Evolutionary conservation across 92 coral and sea anemone genomes (phyloP).

Genomic region (Isaurus tuberculatus): DNA sequence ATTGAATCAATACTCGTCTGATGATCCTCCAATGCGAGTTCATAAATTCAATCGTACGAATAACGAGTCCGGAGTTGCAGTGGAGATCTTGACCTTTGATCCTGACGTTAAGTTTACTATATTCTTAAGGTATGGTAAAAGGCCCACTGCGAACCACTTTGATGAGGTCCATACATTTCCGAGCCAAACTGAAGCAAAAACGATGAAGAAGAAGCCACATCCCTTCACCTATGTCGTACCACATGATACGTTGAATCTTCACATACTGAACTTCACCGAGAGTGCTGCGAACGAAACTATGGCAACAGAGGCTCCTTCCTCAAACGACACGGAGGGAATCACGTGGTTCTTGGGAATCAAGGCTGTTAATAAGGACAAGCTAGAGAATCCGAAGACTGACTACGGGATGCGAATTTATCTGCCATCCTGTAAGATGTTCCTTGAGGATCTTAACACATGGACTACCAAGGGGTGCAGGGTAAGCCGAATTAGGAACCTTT

Average conservation of each 20-base stretch:
- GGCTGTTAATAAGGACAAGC: constrained; percentile 70
- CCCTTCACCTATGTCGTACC: constrained; percentile 85
- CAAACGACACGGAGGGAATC: constrained; percentile 57
- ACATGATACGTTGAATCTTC: constrained; percentile 64
- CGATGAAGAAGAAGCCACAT: constrained; percentile 84
- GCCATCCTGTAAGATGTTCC: constrained; percentile 91
- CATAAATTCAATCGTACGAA: constrained; percentile 93
- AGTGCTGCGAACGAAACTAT: constrained; percentile 56
- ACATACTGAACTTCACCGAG: constrained; percentile 49
- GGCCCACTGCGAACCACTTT: constrained; percentile 80
- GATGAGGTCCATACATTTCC: constrained; percentile 80
- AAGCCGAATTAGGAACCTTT: too few relatives aligned
- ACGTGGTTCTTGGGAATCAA: constrained; percentile 85
- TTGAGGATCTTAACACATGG: constrained; percentile 82
- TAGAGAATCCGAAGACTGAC: constrained; percentile 67
- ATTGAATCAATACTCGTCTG: constrained; percentile 73
- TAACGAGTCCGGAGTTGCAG: constrained; percentile 75
- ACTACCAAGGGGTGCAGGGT: constrained; percentile 90
- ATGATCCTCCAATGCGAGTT: constrained; percentile 86
- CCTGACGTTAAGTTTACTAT: constrained; percentile 74
- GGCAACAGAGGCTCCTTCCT: constrained; percentile 17
- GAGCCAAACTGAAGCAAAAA: constrained; percentile 72
- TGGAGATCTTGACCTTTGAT: constrained; percentile 73
- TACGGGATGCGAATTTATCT: constrained; percentile 84
- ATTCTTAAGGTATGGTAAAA: constrained; percentile 63